phyloP scores from a whole-genome alignment of 2,113 vertebrate genomes.

The Oreochromis spilurus region DNA sequence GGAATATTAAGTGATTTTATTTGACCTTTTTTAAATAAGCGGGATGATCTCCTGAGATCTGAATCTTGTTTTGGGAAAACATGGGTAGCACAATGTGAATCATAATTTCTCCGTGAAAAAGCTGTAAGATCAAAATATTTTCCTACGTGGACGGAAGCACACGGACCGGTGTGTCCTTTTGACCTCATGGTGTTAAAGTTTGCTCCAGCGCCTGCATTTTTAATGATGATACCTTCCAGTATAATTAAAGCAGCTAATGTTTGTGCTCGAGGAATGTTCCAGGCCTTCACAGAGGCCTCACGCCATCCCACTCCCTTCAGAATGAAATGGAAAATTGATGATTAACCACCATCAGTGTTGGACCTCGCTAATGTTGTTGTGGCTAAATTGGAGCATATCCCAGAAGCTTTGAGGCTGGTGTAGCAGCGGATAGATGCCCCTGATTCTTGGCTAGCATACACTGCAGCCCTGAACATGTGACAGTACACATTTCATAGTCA shows the following conservation, averaged over 20 bases:
- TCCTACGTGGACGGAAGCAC: not conserved
- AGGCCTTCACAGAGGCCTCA: not conserved
- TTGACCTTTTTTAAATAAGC: not conserved
- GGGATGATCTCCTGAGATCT: not conserved
- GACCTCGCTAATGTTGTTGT: not conserved
- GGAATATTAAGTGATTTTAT: not conserved
- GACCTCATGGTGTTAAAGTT: not conserved
- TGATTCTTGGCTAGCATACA: not conserved
- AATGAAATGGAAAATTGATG: not conserved
- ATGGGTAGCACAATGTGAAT: not conserved
- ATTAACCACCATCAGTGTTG: not conserved
- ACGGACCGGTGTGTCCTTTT: not conserved
- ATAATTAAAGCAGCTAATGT: not conserved
- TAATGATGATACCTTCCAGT: not conserved
- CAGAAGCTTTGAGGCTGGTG: not conserved
- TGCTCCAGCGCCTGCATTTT: not conserved
- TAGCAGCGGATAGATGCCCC: not conserved
- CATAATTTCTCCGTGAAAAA: fast-evolving
- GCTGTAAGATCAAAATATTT: not conserved
- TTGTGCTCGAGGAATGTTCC: not conserved
- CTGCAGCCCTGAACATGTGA: not conserved
- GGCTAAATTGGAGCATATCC: not conserved
- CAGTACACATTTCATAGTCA: not conserved
- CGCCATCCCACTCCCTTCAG: not conserved
- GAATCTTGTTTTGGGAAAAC: not conserved